Conservation (phyloP, 2,888 invertebrate species). For the Drosophila demipolita region DNA sequence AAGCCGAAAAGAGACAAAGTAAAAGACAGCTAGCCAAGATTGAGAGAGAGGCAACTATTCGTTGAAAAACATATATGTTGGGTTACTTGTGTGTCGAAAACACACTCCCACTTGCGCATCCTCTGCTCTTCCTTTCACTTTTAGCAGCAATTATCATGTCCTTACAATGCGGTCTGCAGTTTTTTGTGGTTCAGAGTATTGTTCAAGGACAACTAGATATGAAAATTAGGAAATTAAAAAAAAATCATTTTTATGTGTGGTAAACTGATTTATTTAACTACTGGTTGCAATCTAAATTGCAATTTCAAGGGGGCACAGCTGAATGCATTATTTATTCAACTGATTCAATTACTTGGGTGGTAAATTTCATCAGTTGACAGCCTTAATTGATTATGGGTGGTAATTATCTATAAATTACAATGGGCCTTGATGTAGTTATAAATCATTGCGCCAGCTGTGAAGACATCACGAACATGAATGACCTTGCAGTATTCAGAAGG, state of each 20-base stretch:
- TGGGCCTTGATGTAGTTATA: neutral
- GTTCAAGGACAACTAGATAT: slow-evolving; percentile 14
- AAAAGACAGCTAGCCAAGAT: neutral
- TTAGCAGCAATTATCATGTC: slow-evolving; percentile 16
- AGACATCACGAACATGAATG: neutral
- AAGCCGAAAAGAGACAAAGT: slow-evolving; percentile 6
- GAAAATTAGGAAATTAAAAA: slow-evolving; percentile 4
- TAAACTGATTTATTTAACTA: slow-evolving; percentile 32
- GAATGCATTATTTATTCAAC: slow-evolving; percentile 22
- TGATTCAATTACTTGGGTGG: slow-evolving; percentile 21
- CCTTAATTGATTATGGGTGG: slow-evolving; percentile 1
- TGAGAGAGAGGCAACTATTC: slow-evolving; percentile 10
- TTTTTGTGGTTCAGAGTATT: slow-evolving; percentile 21
- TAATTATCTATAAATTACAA: slow-evolving; percentile 3
- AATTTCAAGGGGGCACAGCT: neutral
- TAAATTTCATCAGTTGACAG: neutral
- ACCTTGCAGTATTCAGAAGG: neutral
- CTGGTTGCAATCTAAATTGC: neutral
- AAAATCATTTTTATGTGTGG: slow-evolving; percentile 11
- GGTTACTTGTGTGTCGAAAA: slow-evolving; percentile 16
- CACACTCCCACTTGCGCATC: neutral
- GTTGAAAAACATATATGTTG: slow-evolving; percentile 26
- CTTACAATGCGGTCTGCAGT: slow-evolving; percentile 20
- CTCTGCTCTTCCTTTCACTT: neutral
- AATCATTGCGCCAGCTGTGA: slow-evolving; percentile 1